phyloP scores from a whole-genome alignment of 2,888 invertebrate species.

The Perithous albicinctus region DNA sequence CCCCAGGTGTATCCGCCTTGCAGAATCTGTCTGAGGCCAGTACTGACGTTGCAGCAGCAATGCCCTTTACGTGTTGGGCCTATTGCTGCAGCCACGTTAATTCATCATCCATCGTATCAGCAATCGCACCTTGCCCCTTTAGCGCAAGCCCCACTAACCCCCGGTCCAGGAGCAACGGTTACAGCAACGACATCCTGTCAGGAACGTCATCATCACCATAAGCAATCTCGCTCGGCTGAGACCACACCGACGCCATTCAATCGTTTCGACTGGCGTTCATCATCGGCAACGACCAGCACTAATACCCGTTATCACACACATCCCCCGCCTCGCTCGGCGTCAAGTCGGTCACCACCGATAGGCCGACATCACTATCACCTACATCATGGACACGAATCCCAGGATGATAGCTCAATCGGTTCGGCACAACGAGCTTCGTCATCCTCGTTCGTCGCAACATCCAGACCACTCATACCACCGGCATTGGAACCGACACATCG shows the following conservation, averaged over 20 bases:
- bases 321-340: constrained; percentile 67
- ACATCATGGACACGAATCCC: constrained; percentile 54
- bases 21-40: constrained; percentile 80
- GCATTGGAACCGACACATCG: constrained; percentile 79
- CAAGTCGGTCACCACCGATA: constrained; percentile 58
- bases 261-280: constrained; percentile 70
- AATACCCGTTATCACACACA: constrained; percentile 72
- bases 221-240: constrained; percentile 69
- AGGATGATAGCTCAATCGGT: constrained; percentile 44
- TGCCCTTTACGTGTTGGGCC: constrained; percentile 60
- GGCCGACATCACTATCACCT: constrained; percentile 62
- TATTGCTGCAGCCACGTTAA: constrained; percentile 71
- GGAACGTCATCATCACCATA: constrained; percentile 63
- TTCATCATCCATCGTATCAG: constrained; percentile 49
- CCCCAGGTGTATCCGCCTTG: constrained; percentile 80
- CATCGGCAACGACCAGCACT: constrained; percentile 58
- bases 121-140: constrained; percentile 36
- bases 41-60: constrained; percentile 77
- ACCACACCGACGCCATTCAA: constrained; percentile 70
- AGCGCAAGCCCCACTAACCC: constrained; percentile 40
- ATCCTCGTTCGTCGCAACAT: constrained; percentile 26
- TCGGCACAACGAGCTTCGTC: constrained; percentile 48
- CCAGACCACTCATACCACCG: constrained; percentile 73
- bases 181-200: constrained; percentile 62
- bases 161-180: constrained; percentile 23